These are phyloP conservation scores for Thermophis baileyi DNA, from an alignment of 2,113 vertebrate genomes.

Conservation along the genomic window DNA sequence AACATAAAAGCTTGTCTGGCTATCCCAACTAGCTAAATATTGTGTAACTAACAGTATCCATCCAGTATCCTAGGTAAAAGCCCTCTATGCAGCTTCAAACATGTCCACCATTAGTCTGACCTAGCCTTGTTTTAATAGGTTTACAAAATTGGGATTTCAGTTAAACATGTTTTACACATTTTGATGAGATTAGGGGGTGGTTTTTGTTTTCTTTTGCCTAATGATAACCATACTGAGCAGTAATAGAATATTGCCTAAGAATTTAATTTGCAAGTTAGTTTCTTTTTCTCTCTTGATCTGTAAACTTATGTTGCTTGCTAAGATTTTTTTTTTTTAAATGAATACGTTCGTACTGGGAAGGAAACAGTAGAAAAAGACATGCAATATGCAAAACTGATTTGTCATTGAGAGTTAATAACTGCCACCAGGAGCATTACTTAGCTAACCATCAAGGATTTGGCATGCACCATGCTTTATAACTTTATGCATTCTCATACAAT, in stretches of 20 bases:
- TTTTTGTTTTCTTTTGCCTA: not conserved
- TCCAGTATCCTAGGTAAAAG: not conserved
- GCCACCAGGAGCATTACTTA: constrained; percentile 40
- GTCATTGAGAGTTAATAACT: constrained; percentile 51
- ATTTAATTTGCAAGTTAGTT: not conserved
- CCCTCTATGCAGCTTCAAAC: not conserved
- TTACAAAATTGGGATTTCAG: accelerated
- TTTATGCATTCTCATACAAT: not conserved
- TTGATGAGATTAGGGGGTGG: not conserved
- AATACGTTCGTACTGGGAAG: not conserved
- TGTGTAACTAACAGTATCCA: not conserved
- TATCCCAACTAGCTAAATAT: not conserved
- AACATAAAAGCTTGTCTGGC: not conserved
- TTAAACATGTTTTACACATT: not conserved
- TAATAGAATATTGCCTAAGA: not conserved
- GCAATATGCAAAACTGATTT: constrained; percentile 45
- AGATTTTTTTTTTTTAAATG: constrained; percentile 16
- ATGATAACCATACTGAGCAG: not conserved
- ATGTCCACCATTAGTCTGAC: not conserved
- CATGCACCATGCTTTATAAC: constrained; percentile 47
- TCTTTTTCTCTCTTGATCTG: not conserved
- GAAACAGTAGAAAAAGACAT: not conserved
- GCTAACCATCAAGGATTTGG: constrained; percentile 42
- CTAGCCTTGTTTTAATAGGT: not conserved
- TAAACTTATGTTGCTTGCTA: not conserved